A percentile compares a stretch with the other conserved stretches of the same genome.
Conservation (phyloP, 2,113 vertebrate genomes). For the Laterallus jamaicensis region DNA sequence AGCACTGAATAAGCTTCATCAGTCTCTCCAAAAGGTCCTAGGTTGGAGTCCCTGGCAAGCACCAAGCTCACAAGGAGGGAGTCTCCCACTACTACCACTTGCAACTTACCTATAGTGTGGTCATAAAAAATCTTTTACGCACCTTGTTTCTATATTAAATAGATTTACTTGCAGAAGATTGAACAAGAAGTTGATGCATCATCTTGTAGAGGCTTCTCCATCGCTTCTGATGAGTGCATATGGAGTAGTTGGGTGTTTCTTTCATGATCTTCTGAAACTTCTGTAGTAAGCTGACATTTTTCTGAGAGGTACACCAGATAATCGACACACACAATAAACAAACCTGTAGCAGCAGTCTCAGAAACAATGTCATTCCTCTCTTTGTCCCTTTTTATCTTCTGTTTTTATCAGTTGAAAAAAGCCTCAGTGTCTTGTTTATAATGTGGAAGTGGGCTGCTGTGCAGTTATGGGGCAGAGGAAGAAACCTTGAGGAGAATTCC, state of each 20-base stretch:
- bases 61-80: not conserved
- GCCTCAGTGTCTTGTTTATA: not conserved
- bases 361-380: not conserved
- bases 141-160: not conserved
- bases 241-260: not conserved
- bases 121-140: not conserved
- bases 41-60: not conserved
- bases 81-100: not conserved
- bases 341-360: not conserved
- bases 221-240: not conserved
- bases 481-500: not conserved
- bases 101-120: not conserved
- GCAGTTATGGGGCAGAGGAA: not conserved
- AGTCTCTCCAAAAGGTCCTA: not conserved
- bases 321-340: not conserved
- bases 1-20: not conserved
- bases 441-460: not conserved
- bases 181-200: not conserved
- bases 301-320: not conserved
- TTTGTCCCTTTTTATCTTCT: not conserved
- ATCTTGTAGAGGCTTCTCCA: not conserved
- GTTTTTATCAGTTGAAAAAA: not conserved
- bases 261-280: not conserved
- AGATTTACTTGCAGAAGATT: not conserved
- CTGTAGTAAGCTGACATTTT: not conserved